phyloP scores from a whole-genome alignment of 2,113 vertebrate species.

The Burhinus bistriatus region DNA sequence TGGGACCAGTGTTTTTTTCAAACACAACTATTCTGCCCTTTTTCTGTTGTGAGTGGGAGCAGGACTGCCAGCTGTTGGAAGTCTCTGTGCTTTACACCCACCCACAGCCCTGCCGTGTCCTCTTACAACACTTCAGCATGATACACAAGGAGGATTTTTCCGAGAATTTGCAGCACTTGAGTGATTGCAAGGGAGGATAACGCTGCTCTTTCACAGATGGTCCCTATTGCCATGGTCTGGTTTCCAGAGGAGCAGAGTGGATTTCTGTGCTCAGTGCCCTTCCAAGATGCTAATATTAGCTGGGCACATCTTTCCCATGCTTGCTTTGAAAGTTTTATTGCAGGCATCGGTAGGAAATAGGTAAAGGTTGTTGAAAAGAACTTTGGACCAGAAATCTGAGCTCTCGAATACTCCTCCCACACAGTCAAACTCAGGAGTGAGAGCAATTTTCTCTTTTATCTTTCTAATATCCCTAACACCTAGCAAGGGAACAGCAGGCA shows the following conservation, averaged over 20 bases:
- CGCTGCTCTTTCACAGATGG: not conserved
- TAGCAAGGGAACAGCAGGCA: not conserved
- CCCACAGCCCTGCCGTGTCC: not conserved
- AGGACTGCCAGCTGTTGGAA: constrained; percentile 28
- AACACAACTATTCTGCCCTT: not conserved
- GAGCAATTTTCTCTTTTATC: not conserved
- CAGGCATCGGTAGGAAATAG: not conserved
- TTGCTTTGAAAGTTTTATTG: not conserved
- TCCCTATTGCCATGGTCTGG: not conserved
- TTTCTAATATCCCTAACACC: not conserved
- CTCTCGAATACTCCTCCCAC: not conserved
- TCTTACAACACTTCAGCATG: not conserved
- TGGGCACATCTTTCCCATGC: not conserved
- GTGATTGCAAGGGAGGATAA: not conserved
- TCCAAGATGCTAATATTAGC: not conserved
- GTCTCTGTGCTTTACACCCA: not conserved
- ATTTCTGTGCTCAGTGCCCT: not conserved
- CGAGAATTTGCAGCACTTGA: accelerated
- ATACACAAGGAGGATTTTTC: not conserved
- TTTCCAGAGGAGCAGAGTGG: not conserved
- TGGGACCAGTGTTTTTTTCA: not conserved
- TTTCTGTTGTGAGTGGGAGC: not conserved
- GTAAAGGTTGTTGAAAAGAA: not conserved
- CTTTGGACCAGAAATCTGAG: not conserved
- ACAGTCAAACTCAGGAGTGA: not conserved